A percentile compares a stretch with the other conserved stretches of the same genome.
Evolutionary conservation across 37 sponge, comb jelly and placozoan species (phyloP).

Genomic region (Theonella swinhoei): DNA sequence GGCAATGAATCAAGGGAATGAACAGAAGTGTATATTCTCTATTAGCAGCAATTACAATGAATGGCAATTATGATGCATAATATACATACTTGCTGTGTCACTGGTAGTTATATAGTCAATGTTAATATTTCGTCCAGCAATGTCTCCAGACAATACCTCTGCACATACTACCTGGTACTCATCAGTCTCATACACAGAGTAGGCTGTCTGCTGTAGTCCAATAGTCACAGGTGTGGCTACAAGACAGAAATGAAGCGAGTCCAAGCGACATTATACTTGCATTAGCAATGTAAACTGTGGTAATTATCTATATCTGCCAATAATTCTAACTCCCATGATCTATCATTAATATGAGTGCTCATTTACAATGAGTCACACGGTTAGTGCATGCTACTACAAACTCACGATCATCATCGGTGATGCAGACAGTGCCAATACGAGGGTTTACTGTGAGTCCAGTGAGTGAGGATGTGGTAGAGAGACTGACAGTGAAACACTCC

Average conservation of each 20-base stretch:
- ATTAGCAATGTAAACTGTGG: too few relatives aligned
- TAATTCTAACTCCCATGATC: too few relatives aligned
- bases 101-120: not conserved
- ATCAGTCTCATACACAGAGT: not conserved
- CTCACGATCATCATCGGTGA: not conserved
- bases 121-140: not conserved
- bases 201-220: not conserved
- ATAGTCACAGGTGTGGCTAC: not conserved
- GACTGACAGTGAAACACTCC: not conserved
- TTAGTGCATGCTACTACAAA: too few relatives aligned
- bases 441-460: not conserved
- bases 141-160: not conserved
- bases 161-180: not conserved
- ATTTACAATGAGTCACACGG: too few relatives aligned
- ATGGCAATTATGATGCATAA: too few relatives aligned
- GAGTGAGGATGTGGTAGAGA: not conserved
- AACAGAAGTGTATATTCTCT: too few relatives aligned
- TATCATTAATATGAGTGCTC: too few relatives aligned
- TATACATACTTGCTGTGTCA: not conserved
- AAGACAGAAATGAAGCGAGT: too few relatives aligned
- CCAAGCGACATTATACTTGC: too few relatives aligned
- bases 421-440: not conserved
- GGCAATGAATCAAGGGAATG: too few relatives aligned
- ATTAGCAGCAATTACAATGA: too few relatives aligned
- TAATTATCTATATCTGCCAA: too few relatives aligned